Conservation (phyloP, 2,113 vertebrate species). For the Oncorhynchus mykiss region DNA sequence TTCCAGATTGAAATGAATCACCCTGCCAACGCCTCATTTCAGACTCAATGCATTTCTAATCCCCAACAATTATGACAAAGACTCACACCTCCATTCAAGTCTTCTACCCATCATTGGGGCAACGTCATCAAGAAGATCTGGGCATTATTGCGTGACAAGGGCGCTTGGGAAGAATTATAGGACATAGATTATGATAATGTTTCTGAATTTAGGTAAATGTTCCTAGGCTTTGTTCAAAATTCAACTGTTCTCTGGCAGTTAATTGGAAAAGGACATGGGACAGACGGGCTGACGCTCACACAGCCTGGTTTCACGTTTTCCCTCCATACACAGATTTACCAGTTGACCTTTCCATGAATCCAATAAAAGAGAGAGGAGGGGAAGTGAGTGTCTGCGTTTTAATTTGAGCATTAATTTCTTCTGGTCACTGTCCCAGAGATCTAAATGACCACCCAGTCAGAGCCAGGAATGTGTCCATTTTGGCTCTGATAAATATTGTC, state of each 20-base stretch:
- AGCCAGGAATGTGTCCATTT: slow-evolving; percentile 30
- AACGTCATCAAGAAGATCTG: neutral
- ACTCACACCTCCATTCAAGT: neutral
- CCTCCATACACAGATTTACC: slow-evolving; percentile 3
- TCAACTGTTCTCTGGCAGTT: neutral
- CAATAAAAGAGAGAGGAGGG: slow-evolving; percentile 9
- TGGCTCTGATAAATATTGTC: slow-evolving; percentile 25
- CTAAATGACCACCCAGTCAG: slow-evolving; percentile 7
- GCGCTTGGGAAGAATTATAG: neutral
- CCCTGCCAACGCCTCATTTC: slow-evolving; percentile 38
- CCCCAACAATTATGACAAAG: slow-evolving; percentile 38
- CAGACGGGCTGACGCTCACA: neutral
- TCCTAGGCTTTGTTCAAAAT: neutral
- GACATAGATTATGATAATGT: neutral
- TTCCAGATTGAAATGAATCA: slow-evolving; percentile 42
- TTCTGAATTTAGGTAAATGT: slow-evolving; percentile 1
- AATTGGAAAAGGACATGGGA: neutral
- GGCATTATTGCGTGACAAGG: neutral
- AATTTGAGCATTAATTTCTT: slow-evolving; percentile 24
- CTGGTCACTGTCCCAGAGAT: slow-evolving; percentile 25
- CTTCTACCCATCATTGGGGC: neutral
- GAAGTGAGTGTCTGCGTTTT: slow-evolving; percentile 4
- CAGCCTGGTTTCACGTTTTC: slow-evolving; percentile 16
- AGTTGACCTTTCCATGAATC: slow-evolving; percentile 28
- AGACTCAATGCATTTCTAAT: slow-evolving; percentile 53